Conservation (phyloP, 1,140 invertebrate genomes). For the Polypedilum pembai region DNA sequence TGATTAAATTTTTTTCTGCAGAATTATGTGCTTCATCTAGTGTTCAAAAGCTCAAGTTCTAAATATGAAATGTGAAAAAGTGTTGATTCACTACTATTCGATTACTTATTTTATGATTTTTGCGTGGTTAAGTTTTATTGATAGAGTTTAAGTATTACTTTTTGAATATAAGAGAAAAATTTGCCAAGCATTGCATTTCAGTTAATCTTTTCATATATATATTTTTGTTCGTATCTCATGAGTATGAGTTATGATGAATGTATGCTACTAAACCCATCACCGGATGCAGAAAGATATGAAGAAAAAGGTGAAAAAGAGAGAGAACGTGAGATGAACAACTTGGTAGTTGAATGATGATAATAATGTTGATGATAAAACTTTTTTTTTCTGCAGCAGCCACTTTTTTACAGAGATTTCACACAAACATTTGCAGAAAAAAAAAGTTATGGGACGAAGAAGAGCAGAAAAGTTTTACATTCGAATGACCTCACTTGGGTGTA, state of each 20-base stretch:
- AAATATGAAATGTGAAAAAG: too few relatives aligned
- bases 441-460: not conserved
- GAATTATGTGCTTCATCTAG: too few relatives aligned
- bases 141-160: too few relatives aligned
- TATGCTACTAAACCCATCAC: not conserved
- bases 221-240: not conserved
- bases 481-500: slow-evolving; percentile 16
- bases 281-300: not conserved
- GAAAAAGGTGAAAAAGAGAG: slow-evolving; percentile 9
- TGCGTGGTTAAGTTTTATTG: too few relatives aligned
- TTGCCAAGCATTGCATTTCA: not conserved
- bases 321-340: slow-evolving; percentile 15
- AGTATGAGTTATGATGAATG: not conserved
- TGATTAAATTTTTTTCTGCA: too few relatives aligned
- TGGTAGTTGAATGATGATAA: not conserved
- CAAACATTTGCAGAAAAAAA: not conserved
- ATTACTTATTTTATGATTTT: too few relatives aligned
- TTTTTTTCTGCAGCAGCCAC: not conserved
- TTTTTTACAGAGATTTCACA: not conserved
- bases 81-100: too few relatives aligned
- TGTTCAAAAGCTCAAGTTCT: too few relatives aligned
- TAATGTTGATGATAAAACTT: not conserved
- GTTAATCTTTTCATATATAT: not conserved
- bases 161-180: too few relatives aligned
- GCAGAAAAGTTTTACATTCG: not conserved